Conservation (phyloP, 2,797 vertebrate genomes). For the Arctocebus calabarensis region DNA sequence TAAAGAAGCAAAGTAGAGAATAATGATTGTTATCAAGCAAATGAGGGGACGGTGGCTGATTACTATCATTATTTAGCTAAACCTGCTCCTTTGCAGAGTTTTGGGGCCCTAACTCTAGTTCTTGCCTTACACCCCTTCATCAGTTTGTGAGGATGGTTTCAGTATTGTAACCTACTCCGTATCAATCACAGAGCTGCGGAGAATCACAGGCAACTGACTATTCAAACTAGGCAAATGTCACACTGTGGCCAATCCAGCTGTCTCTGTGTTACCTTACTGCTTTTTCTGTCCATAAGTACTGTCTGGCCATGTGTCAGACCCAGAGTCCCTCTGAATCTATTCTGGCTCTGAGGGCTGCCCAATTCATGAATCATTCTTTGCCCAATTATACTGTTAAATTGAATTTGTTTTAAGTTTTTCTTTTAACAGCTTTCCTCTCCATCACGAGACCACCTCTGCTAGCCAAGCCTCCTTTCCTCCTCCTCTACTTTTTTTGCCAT, state of each 20-base stretch:
- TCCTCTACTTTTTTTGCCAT: neutral
- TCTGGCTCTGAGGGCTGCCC: neutral
- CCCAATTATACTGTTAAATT: neutral
- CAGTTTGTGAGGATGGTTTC: too few relatives aligned
- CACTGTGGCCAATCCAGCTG: neutral
- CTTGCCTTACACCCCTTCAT: too few relatives aligned
- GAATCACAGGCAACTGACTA: neutral
- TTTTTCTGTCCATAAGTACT: neutral
- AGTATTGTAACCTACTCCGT: neutral
- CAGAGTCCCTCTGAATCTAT: neutral
- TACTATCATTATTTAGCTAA: too few relatives aligned
- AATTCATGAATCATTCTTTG: neutral
- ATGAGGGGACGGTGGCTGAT: too few relatives aligned
- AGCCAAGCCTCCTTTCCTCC: neutral
- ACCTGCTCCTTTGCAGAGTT: too few relatives aligned
- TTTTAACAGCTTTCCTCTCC: neutral
- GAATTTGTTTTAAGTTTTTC: neutral
- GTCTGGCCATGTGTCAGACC: neutral
- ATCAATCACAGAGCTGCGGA: neutral
- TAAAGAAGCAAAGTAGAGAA: too few relatives aligned
- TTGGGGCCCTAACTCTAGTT: too few relatives aligned
- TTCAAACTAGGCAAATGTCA: neutral
- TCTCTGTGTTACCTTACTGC: neutral
- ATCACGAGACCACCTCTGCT: neutral
- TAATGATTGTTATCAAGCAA: too few relatives aligned